phyloP scores from a whole-genome alignment of 2,888 invertebrate species.

The Pantelozetes paolii region DNA sequence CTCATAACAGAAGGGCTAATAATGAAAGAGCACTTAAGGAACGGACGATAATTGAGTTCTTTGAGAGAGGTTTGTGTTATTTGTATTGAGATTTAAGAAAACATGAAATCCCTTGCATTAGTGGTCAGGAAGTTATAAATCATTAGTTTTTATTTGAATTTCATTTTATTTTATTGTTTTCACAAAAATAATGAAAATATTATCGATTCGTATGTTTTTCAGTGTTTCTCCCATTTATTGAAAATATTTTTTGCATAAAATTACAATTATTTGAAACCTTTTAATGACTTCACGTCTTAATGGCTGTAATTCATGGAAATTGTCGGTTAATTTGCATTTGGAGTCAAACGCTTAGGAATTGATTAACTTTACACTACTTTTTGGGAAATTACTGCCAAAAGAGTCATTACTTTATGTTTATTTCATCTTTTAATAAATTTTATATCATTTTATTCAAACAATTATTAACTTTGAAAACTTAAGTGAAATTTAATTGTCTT shows the following conservation, averaged over 20 bases:
- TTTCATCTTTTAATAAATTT: neutral
- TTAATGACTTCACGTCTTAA: neutral
- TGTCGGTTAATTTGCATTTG: neutral
- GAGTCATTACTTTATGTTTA: neutral
- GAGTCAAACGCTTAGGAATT: neutral
- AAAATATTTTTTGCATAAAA: neutral
- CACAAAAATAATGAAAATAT: too few relatives aligned
- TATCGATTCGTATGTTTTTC: too few relatives aligned
- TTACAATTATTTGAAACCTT: neutral
- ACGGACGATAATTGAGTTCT: slow-evolving; percentile 47
- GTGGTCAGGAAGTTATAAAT: neutral
- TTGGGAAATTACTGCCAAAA: neutral
- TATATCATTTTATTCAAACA: too few relatives aligned
- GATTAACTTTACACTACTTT: neutral
- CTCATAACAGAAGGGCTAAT: slow-evolving; percentile 46
- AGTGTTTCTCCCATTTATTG: too few relatives aligned
- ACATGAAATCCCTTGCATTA: too few relatives aligned
- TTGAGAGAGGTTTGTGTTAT: slow-evolving; percentile 46
- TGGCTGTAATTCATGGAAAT: neutral
- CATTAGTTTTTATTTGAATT: neutral
- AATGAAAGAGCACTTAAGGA: slow-evolving; percentile 46
- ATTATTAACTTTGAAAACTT: too few relatives aligned
- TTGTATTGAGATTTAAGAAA: too few relatives aligned
- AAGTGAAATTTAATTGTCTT: too few relatives aligned
- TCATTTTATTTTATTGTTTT: too few relatives aligned